Conservation (phyloP, 1,140 invertebrate species). For the Helicoverpa zea region DNA sequence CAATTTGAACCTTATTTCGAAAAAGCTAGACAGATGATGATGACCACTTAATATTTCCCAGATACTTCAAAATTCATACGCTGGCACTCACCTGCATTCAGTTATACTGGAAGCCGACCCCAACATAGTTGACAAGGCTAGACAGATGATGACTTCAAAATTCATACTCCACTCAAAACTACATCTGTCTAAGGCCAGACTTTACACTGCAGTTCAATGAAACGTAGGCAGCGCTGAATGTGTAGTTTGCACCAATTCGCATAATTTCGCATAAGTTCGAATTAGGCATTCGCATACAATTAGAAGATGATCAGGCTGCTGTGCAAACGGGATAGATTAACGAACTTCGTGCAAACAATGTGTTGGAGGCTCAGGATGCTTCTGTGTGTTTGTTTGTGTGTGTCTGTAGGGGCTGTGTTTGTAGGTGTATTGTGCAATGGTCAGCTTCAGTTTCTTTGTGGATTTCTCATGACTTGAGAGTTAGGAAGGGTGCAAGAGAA, state of each 20-base stretch:
- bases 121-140: background rate
- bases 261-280: constrained; percentile 32
- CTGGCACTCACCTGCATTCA: no score
- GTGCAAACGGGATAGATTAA: constrained; percentile 49
- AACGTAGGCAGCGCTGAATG: constrained; percentile 22
- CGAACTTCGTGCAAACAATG: constrained; percentile 49
- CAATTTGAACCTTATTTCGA: no score
- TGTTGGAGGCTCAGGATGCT: background rate
- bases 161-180: no score
- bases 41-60: no score
- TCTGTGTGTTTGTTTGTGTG: constrained; percentile 1
- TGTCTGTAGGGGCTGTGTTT: constrained; percentile 1
- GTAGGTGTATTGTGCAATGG: background rate
- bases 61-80: no score
- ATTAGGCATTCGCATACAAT: constrained; percentile 55
- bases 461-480: background rate
- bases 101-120: background rate
- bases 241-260: background rate
- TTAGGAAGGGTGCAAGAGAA: background rate
- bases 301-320: constrained; percentile 50
- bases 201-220: constrained; percentile 19
- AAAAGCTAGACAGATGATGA: no score
- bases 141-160: no score
- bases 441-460: background rate
- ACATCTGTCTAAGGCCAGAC: background rate